Conservation (phyloP, 2,888 invertebrate species). For the Carpatolechia fugitivella region DNA sequence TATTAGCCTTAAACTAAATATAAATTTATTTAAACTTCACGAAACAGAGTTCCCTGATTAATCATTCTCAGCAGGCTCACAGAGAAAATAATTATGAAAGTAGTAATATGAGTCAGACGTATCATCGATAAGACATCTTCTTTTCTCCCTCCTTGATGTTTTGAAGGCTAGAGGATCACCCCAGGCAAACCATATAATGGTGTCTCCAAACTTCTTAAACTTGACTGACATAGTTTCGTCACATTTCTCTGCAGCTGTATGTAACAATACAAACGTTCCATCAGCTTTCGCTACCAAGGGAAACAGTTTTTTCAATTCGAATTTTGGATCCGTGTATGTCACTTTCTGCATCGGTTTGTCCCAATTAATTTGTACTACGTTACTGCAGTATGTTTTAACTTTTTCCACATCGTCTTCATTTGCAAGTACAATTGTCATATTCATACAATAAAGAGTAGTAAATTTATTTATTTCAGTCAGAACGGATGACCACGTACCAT, state of each 20-base stretch:
- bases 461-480: not conserved
- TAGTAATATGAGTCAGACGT: not conserved
- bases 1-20: too few relatives aligned
- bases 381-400: not conserved
- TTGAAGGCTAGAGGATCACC: slow-evolving; percentile 1
- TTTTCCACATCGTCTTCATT: not conserved
- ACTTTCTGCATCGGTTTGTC: not conserved
- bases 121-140: not conserved
- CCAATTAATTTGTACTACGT: not conserved
- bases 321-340: not conserved
- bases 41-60: too few relatives aligned
- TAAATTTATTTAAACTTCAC: too few relatives aligned
- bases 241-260: not conserved
- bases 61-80: not conserved
- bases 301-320: not conserved
- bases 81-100: slow-evolving; percentile 1
- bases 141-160: not conserved
- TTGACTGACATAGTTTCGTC: not conserved
- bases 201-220: not conserved
- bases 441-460: not conserved
- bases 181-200: slow-evolving; percentile 2
- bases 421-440: not conserved
- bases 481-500: not conserved
- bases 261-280: not conserved
- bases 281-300: not conserved